Evolutionary conservation across 2,888 invertebrate genomes (phyloP).

Genomic region (Sericinus montela): DNA sequence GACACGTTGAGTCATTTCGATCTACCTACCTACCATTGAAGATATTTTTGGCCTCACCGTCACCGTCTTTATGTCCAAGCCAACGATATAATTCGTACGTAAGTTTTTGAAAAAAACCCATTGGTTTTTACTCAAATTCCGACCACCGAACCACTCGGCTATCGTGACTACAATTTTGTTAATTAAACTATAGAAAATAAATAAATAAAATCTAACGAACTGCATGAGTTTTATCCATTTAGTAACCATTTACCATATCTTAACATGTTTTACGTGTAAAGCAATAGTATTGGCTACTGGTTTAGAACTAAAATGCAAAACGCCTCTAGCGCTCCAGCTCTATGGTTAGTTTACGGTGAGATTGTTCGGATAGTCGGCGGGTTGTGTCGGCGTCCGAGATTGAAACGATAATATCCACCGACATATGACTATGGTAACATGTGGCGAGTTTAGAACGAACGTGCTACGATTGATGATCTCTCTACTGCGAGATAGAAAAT

Average conservation of each 20-base stretch:
- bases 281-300: neutral
- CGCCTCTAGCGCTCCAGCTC: neutral
- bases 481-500: neutral
- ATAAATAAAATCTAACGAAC: too few species aligned
- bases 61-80: too few species aligned
- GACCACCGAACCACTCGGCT: too few species aligned
- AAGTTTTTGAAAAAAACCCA: too few species aligned
- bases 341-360: slow-evolving; percentile 6
- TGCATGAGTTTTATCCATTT: too few species aligned
- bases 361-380: slow-evolving; percentile 7
- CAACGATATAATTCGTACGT: too few species aligned
- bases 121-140: too few species aligned
- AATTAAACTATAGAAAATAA: too few species aligned
- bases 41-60: too few species aligned
- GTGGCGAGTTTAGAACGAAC: neutral
- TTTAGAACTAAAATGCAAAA: slow-evolving; percentile 8
- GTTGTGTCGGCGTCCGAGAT: slow-evolving; percentile 1
- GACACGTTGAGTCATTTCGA: too few species aligned
- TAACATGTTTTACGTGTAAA: neutral
- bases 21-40: too few species aligned
- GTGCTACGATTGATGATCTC: slow-evolving; percentile 3
- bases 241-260: neutral
- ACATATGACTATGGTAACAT: neutral
- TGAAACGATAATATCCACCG: slow-evolving; percentile 2
- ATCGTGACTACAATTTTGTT: too few species aligned